Percentiles rank a stretch among this genome's conserved stretches.
Evolutionary conservation across 1,140 invertebrate species (phyloP).

Genomic region (Drusus annulatus): DNA sequence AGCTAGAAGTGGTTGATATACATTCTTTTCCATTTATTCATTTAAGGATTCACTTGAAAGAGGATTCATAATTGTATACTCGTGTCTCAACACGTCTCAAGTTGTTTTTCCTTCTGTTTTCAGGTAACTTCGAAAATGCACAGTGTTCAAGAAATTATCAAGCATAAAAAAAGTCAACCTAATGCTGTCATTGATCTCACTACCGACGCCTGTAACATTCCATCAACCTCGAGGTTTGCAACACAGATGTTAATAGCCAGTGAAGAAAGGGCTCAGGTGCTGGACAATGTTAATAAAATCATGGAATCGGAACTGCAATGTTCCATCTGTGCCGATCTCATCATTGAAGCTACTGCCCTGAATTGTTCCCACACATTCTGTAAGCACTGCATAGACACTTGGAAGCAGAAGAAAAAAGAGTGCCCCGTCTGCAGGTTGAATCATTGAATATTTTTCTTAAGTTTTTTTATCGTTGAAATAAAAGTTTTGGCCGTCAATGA

Average conservation of each 20-base stretch:
- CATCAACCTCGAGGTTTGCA: conserved; percentile 49
- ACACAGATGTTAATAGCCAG: conserved; percentile 53
- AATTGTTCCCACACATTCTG: conserved; percentile 88
- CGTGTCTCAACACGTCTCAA: not conserved
- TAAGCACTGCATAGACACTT: conserved; percentile 79
- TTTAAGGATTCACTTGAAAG: not conserved
- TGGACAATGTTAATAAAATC: conserved; percentile 75
- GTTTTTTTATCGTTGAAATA: too few species aligned
- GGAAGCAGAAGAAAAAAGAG: conserved; percentile 80
- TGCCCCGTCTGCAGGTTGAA: conserved; percentile 72
- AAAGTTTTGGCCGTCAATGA: too few species aligned
- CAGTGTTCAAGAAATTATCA: not conserved
- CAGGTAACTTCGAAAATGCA: conserved; percentile 61
- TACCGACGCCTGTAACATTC: conserved; percentile 45
- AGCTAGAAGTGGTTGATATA: conserved; percentile 18
- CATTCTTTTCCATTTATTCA: not conserved
- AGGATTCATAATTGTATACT: not conserved
- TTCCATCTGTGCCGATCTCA: conserved; percentile 84
- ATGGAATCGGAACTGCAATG: conserved; percentile 85
- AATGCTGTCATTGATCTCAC: conserved; percentile 69
- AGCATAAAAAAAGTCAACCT: not conserved
- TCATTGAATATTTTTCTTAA: too few species aligned
- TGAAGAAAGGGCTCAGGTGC: conserved; percentile 65
- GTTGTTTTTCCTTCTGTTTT: conserved; percentile 60
- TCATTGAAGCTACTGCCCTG: conserved; percentile 79